Evolutionary conservation across 2,113 vertebrate genomes (phyloP).

Genomic region (Tringa solitaria): DNA sequence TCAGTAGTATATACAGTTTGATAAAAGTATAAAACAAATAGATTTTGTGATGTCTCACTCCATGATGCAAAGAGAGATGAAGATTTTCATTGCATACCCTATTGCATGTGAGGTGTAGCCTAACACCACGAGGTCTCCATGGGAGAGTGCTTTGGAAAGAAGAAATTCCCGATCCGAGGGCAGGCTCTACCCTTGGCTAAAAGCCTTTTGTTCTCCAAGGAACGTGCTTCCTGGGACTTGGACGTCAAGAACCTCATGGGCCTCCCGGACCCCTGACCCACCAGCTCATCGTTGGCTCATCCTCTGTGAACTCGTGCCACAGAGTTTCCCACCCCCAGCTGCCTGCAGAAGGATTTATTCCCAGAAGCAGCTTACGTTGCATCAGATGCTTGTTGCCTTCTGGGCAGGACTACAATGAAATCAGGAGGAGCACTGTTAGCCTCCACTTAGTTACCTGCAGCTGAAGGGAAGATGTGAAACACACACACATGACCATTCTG

Average conservation of each 20-base stretch:
- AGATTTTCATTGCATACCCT: background rate
- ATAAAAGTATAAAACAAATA: background rate
- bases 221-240: rapidly evolving
- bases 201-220: background rate
- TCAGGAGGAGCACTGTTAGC: background rate
- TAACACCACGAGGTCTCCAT: too few species aligned
- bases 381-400: background rate
- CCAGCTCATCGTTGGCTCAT: rapidly evolving
- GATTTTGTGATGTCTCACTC: background rate
- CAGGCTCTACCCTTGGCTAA: background rate
- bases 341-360: background rate
- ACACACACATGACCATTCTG: rapidly evolving
- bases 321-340: background rate
- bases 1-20: background rate
- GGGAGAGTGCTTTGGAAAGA: background rate
- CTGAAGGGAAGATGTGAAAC: background rate
- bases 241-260: background rate
- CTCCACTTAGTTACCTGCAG: background rate
- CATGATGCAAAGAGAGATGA: rapidly evolving
- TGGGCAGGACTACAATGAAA: background rate
- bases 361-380: background rate
- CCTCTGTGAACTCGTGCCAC: rapidly evolving
- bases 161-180: background rate
- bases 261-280: rapidly evolving
- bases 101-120: rapidly evolving